phyloP scores from a whole-genome alignment of 2,888 invertebrate species.

The Philonicus albiceps region DNA sequence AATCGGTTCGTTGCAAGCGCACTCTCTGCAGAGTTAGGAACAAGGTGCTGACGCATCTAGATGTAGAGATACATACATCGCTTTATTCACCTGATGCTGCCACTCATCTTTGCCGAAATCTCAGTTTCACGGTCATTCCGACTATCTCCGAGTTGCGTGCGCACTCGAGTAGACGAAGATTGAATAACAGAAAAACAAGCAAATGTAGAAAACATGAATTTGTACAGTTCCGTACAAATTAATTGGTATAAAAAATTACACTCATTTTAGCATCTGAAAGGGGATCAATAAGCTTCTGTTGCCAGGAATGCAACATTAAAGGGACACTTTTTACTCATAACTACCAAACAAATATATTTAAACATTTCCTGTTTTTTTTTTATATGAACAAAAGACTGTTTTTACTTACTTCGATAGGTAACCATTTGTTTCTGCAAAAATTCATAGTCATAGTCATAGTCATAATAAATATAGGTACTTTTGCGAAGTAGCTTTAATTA shows the following conservation, averaged over 20 bases:
- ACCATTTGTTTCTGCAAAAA: too few species aligned
- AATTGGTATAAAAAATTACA: not conserved
- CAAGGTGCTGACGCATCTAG: not conserved
- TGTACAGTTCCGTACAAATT: not conserved
- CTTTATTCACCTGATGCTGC: not conserved
- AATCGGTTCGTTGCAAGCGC: not conserved
- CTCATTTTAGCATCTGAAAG: not conserved
- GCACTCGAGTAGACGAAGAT: not conserved
- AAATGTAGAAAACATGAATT: not conserved
- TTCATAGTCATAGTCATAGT: too few species aligned
- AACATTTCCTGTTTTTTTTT: too few species aligned
- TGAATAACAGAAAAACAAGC: not conserved
- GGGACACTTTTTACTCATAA: too few species aligned
- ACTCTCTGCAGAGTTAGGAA: not conserved
- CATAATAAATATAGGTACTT: too few species aligned
- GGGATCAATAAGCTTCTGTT: too few species aligned
- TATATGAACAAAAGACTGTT: too few species aligned
- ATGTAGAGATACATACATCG: not conserved
- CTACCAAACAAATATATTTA: too few species aligned
- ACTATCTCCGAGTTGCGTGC: not conserved
- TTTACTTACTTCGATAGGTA: too few species aligned
- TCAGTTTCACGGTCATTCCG: not conserved
- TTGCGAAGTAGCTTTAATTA: too few species aligned
- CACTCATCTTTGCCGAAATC: not conserved
- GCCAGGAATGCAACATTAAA: too few species aligned